phyloP scores from a whole-genome alignment of 2,888 invertebrate genomes.

The Yponomeuta sedellus region DNA sequence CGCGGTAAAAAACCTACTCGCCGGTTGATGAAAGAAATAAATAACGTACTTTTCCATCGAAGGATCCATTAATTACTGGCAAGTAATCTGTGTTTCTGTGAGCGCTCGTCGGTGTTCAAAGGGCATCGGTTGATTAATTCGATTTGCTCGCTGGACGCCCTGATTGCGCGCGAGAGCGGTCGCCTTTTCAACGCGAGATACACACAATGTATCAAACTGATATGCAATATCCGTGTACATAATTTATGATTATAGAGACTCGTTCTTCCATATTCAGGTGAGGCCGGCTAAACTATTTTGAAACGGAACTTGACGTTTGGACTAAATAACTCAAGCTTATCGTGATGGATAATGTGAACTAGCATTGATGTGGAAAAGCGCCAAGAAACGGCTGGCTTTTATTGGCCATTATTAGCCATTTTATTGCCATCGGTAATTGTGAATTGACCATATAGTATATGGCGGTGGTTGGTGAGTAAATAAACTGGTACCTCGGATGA shows the following conservation, averaged over 20 bases:
- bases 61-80: constrained; percentile 11
- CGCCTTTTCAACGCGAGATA: constrained; percentile 18
- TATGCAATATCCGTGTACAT: background rate
- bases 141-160: constrained; percentile 56
- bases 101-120: constrained; percentile 53
- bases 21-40: background rate
- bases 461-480: background rate
- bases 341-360: background rate
- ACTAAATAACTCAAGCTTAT: background rate
- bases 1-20: background rate
- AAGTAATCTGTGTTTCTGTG: constrained; percentile 33
- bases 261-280: background rate
- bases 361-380: background rate
- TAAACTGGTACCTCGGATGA: background rate
- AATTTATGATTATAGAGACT: background rate
- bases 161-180: constrained; percentile 45
- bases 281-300: background rate
- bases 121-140: constrained; percentile 60
- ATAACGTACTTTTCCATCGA: constrained; percentile 5
- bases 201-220: background rate
- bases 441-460: background rate
- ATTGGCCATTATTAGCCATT: background rate
- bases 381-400: background rate
- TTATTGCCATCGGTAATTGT: background rate
- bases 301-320: background rate